Base-by-base conservation (phyloP, 1,140 invertebrate genomes). In the Armadillidium nasatum region DNA sequence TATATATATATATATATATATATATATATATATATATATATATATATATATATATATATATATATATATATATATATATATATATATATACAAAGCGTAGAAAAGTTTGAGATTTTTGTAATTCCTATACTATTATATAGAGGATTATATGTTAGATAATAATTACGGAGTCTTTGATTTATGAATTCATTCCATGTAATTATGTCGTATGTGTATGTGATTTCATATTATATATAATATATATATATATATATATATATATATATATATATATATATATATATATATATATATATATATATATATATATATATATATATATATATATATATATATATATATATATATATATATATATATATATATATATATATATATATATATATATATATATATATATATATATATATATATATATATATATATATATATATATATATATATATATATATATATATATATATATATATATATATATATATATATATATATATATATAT, bases 241-340 rank as follows among this genome's bases (percentile, higher is more conserved):
- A 68, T 15, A 15, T 0, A 68, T 68, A 10, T 68, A 10, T 68
- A 10, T 68, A 19, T 10, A 68, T 68, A 68, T 68, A 68, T 68
- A 68, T 68, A 68, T 68, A 68, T 68, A 68, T 68, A 68, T 68
- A 68, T 68, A 68, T 68, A 68, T 68, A 68, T 68, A 68, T 68
- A 68, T 68, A 68, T 68, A 68, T 68, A 68, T 68, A 68, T 68
- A 68, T 68, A 68, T 68, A 68, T 68, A 68, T 68, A 68, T 68
- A 68, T 68, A 68, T 68, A 68, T 68, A 68, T 68, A 68, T 68
- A 68, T 68, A 68, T 19, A 21, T 21, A 21, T 11, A 11, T 21
- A 21, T 21, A 11, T 11, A 68, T 21, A 10, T 21, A 15, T 68
- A 68, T 68, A 68, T 68, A 68, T 68, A 68, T 68, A 68, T 68